Evolutionary conservation across 2,888 invertebrate genomes (phyloP).

Genomic region (Limulus polyphemus): DNA sequence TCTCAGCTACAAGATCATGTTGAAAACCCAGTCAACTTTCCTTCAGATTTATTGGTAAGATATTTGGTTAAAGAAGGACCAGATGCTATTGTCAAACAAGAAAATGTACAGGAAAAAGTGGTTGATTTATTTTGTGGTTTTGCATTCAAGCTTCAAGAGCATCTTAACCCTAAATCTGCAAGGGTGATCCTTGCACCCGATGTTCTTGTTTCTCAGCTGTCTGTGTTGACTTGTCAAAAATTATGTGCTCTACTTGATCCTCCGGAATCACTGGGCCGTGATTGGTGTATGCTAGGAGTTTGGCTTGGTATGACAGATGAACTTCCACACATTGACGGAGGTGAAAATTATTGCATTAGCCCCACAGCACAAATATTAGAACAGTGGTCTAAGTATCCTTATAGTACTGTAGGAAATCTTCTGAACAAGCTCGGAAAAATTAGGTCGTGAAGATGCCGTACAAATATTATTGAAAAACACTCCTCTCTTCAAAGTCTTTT

Average conservation of each 20-base stretch:
- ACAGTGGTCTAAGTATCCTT: slow-evolving; percentile 40
- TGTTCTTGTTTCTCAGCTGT: slow-evolving; percentile 47
- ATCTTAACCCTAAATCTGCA: not conserved
- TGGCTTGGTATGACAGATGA: slow-evolving; percentile 44
- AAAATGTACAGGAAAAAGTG: slow-evolving; percentile 7
- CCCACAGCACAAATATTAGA: slow-evolving; percentile 36
- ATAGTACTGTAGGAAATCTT: slow-evolving; percentile 42
- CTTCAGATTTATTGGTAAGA: slow-evolving; percentile 9
- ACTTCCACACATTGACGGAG: slow-evolving; percentile 41
- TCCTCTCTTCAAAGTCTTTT: slow-evolving; percentile 38
- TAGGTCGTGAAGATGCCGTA: slow-evolving; percentile 49
- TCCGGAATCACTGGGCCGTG: slow-evolving; percentile 43
- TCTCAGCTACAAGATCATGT: slow-evolving; percentile 43
- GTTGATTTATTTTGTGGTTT: slow-evolving; percentile 39
- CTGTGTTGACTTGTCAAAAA: slow-evolving; percentile 45
- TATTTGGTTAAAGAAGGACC: slow-evolving; percentile 12
- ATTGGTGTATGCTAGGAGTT: slow-evolving; percentile 46
- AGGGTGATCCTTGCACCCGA: slow-evolving; percentile 41
- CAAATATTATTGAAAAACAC: slow-evolving; percentile 46
- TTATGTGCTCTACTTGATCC: slow-evolving; percentile 42
- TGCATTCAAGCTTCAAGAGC: slow-evolving; percentile 35
- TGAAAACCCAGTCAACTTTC: slow-evolving; percentile 12
- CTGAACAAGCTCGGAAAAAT: slow-evolving; percentile 45
- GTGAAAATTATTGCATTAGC: slow-evolving; percentile 22
- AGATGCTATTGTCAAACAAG: slow-evolving; percentile 2